Base-by-base conservation (phyloP, 2,888 invertebrate genomes). In the Automeris io region DNA sequence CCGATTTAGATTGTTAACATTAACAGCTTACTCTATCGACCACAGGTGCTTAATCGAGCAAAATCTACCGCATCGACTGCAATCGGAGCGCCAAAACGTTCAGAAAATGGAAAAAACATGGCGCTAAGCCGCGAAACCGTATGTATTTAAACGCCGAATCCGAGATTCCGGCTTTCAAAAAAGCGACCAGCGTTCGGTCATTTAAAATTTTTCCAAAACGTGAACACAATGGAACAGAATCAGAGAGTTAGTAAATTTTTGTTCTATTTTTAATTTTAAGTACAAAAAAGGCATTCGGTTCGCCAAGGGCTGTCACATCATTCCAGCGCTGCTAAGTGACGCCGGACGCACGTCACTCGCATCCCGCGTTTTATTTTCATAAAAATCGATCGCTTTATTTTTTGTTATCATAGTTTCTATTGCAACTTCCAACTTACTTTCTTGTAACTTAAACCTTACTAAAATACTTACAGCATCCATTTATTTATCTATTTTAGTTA, bases 321-420 rank as follows among this genome's bases (percentile, higher is more conserved):
- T 76, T 82, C 85, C 82, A 71, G 78, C 83, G 83, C 85, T 80
- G 79, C 81, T 83, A 83, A 85, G 86, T 85, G 86, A 85, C 83
- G 85, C 83, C 81, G 81, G 85, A 83, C 86, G 85, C 85, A 82
- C 85, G 85, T 85, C 85, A 83, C 66, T 79, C 72, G 64, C 57
- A 59, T 70, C 68, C 75, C 74, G 71, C 75, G 75, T 82, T 85
- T 85, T 85, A 85, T 86, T 86, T 83, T 79, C 76, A 78, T 79
- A 78, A 71, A 76, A 81, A 75, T 79, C 73, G 63, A 69, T 77
- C 61, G 71, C 63, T 70, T 69, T 65, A 67, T 80, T 85, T 83
- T 83, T 85, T 83, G 73, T 80, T 75, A 78, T 74, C 71, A 78
- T 80, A 81, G 77, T 75, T 70, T 73, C 73, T 70, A 65, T 69